These are phyloP conservation scores for Botia almorhae DNA, from an alignment of 2,797 vertebrate species.

Conservation along the genomic window DNA sequence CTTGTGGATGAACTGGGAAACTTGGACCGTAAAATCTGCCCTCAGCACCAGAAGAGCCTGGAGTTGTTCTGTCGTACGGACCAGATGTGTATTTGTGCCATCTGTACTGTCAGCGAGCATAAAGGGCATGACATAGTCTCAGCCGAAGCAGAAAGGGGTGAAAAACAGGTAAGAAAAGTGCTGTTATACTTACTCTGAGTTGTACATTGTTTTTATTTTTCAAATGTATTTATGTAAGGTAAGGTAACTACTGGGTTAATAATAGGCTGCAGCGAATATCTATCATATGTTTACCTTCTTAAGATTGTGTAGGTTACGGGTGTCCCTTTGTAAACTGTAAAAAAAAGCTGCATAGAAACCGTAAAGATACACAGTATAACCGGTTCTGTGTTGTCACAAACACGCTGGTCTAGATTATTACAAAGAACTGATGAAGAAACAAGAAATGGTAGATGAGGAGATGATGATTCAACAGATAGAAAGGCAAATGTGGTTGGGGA, in stretches of 20 bases:
- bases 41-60: conserved; percentile 95
- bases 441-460: neutral
- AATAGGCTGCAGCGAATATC: neutral
- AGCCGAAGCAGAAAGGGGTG: conserved; percentile 91
- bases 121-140: conserved; percentile 97
- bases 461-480: conserved; percentile 24
- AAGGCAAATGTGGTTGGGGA: neutral
- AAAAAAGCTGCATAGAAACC: conserved; percentile 24
- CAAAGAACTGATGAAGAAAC: conserved; percentile 20
- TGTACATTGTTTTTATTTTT: no score
- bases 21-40: conserved; percentile 95
- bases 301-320: neutral
- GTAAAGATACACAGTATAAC: conserved; percentile 24
- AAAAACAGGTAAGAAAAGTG: conserved; percentile 83
- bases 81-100: conserved; percentile 97
- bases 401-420: conserved; percentile 24
- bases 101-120: conserved; percentile 97
- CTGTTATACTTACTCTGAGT: neutral
- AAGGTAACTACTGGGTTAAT: neutral
- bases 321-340: neutral
- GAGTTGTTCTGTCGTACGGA: conserved; percentile 97
- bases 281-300: neutral
- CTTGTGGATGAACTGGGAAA: conserved; percentile 94
- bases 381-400: conserved; percentile 38
- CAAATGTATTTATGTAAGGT: no score